Evolutionary conservation across 2,888 invertebrate species (phyloP), one percentile per base, ranked within the genome.

Genomic region (Pandemis corylana): DNA sequence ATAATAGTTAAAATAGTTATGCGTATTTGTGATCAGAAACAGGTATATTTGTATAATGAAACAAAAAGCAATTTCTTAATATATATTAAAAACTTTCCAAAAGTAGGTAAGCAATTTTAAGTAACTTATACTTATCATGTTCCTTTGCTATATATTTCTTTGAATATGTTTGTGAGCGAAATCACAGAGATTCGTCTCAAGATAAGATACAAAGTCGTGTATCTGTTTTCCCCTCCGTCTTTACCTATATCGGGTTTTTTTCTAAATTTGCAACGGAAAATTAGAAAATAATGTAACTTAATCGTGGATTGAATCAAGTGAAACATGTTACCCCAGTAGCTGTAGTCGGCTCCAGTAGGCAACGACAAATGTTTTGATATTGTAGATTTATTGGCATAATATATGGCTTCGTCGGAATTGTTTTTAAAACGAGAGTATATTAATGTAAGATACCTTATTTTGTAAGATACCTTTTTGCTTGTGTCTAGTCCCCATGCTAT

Each of bases 401-500:
- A 3, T 44, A 5, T 42, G 13, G 46, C 61, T 63, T 49, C 13
- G 6, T n/a, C 53, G 13, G 36, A 44, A 44, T 67, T 68, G 68
- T 73, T 73, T 68, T 74, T 36, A 62, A 75, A 53, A 28, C 61
- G 59, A 62, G 44, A 46, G 28, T 67, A 51, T 56, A 6, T 49
- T 51, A 69, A 66, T 51, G 20, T 75, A 75, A 67, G 53, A 51
- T 69, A 59, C 56, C 12, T 71, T 67, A 75, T 76, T 80, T 76
- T 84, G 79, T 83, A 83, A 36, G 78, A 79, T 80, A 66, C 69
- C 69, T 69, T 78, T 85, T 81, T 77, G 87, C 88, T 89, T 85
- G 81, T 85, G 83, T 88, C 89, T 89, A 89, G 89, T 89, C 80
- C 86, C 78, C 76, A 79, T 80, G 86, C 83, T 82, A 80, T 82